phyloP scores from a whole-genome alignment of 2,113 vertebrate species.

The Silurus meridionalis region DNA sequence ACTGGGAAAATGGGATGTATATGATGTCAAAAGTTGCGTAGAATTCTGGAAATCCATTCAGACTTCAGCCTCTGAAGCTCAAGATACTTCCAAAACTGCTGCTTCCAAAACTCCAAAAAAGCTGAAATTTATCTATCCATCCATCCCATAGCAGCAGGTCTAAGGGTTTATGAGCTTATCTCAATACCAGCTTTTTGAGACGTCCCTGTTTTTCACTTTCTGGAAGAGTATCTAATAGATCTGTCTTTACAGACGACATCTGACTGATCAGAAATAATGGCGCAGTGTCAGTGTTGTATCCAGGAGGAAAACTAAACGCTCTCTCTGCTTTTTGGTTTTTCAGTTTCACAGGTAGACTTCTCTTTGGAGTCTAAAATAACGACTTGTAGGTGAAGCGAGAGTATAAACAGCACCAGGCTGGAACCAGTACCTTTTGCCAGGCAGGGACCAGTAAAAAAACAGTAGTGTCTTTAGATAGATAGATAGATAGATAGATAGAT shows the following conservation, averaged over 20 bases:
- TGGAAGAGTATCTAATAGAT: conserved; percentile 36
- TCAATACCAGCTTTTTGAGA: conserved; percentile 20
- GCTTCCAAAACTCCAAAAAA: too few species aligned
- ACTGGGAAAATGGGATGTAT: background rate
- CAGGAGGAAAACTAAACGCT: conserved; percentile 13
- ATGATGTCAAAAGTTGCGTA: background rate
- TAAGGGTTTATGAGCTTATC: conserved; percentile 39
- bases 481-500: too few species aligned
- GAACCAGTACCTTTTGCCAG: too few species aligned
- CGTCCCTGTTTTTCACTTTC: conserved; percentile 26
- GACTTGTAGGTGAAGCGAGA: background rate
- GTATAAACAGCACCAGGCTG: too few species aligned
- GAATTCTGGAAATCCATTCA: background rate
- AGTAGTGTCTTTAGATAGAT: too few species aligned
- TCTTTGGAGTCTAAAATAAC: background rate
- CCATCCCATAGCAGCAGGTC: background rate
- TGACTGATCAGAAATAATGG: conserved; percentile 44
- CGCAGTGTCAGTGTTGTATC: conserved; percentile 5
- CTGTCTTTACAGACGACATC: conserved; percentile 23
- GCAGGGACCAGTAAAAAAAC: too few species aligned
- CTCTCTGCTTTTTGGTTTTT: conserved; percentile 9
- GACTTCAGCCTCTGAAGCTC: background rate
- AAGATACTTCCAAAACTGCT: too few species aligned
- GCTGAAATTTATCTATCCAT: background rate
- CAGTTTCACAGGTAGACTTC: conserved; percentile 1